Evolutionary conservation across 1,140 invertebrate genomes (phyloP), one percentile per base, ranked within the genome.

Genomic region (Heterodera carotae): DNA sequence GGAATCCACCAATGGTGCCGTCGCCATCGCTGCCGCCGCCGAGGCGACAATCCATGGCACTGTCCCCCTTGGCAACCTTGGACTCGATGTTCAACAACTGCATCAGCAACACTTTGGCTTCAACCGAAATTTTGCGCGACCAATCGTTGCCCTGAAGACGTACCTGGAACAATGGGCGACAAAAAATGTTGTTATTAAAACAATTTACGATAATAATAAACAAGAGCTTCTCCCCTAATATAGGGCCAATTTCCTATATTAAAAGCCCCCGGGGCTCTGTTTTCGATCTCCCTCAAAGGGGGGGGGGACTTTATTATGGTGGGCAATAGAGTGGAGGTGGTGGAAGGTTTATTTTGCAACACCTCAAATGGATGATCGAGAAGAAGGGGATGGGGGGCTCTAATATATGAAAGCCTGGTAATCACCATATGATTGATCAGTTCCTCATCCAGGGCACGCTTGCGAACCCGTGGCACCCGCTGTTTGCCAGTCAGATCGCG

Each of bases 11-110:
- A 56, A 22, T 22, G 48, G 12, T 18, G 18, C 5, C 22, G 15
- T 22, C 22, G 18, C n/a, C n/a, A n/a, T n/a, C n/a, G n/a, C n/a
- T n/a, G 48, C 48, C 48, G 18, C 5, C 22, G 15, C 22, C 22
- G 18, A 56, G 15, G 5, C 48, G 48, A 56, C 48, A 18, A 22
- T 34, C 62, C 29, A 66, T 66, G 25, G 25, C 62, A 34, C 29
- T 31, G 62, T 66, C 62, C 12, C 62, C 62, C 6, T 66, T 66
- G n/a, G 76, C 62, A 15, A 85, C 86, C 70, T 86, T 86, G 36
- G 81, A 84, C 68, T 86, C 85, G 66, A 88, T 87, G 59, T 82
- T 88, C 68, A 86, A 76, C 78, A 86, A 76, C 62, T 87, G 85
- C 86, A 88, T 86, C 29, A 86, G 70, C 15, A 86, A 68, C 27